Conservation (phyloP, 2,797 vertebrate species). For the Helostoma temminkii region DNA sequence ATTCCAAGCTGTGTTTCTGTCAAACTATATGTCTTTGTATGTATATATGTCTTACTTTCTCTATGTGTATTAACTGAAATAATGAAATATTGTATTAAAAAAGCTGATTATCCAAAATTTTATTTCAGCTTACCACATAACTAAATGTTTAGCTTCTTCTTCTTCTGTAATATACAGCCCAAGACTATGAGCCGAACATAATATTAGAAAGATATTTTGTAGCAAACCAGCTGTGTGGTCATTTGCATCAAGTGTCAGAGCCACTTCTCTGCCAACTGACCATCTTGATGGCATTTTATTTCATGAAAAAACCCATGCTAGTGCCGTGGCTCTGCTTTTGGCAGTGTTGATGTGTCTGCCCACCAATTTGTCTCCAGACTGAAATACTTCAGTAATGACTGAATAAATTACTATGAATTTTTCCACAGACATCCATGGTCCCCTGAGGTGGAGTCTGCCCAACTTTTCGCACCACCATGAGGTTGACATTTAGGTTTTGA, state of each 20-base stretch:
- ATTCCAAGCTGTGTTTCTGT: slow-evolving; percentile 9
- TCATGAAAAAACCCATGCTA: slow-evolving; percentile 5
- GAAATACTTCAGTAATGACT: not conserved
- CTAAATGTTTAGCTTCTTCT: too few relatives aligned
- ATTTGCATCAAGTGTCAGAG: slow-evolving; percentile 38
- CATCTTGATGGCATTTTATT: slow-evolving; percentile 27
- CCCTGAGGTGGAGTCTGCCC: not conserved
- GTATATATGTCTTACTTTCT: too few relatives aligned
- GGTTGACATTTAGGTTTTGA: too few relatives aligned
- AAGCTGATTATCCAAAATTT: too few relatives aligned
- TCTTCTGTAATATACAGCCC: too few relatives aligned
- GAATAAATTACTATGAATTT: not conserved
- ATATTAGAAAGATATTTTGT: slow-evolving; percentile 42
- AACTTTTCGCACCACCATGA: not conserved
- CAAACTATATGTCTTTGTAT: too few relatives aligned
- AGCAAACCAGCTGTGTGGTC: slow-evolving; percentile 42
- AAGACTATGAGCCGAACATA: slow-evolving; percentile 22
- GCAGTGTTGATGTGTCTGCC: not conserved
- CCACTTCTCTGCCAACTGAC: slow-evolving; percentile 31
- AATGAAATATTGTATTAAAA: too few relatives aligned
- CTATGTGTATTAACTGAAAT: too few relatives aligned
- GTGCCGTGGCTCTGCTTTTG: not conserved
- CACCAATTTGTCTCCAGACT: not conserved
- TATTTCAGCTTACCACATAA: too few relatives aligned
- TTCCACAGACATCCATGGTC: not conserved